A percentile compares a stretch with the other conserved stretches of the same genome.
Evolutionary conservation across 2,113 vertebrate species (phyloP).

Genomic region (Colistium nudipinnis): DNA sequence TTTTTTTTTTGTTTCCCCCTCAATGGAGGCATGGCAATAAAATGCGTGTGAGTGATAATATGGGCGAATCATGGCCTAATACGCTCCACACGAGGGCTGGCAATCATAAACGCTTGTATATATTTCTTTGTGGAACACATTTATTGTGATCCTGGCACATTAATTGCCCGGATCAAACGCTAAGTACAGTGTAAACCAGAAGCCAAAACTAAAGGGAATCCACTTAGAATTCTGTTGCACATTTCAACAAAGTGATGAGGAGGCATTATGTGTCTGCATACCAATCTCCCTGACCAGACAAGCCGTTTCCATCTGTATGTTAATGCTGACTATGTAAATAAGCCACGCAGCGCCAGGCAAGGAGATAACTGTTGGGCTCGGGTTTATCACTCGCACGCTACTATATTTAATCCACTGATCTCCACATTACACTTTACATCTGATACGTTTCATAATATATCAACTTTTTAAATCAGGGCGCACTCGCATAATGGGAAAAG

Average conservation of each 20-base stretch:
- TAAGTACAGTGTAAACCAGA: constrained; percentile 43
- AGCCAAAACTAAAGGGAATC: constrained; percentile 39
- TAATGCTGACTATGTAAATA: constrained; percentile 79
- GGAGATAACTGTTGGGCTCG: constrained; percentile 51
- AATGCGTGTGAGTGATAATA: background rate
- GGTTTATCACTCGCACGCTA: constrained; percentile 62
- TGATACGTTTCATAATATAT: constrained; percentile 62
- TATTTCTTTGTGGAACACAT: constrained; percentile 19
- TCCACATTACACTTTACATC: constrained; percentile 46
- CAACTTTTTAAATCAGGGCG: constrained; percentile 50
- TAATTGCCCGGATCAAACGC: constrained; percentile 39
- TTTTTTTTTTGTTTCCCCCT: too few species aligned
- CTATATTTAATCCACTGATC: constrained; percentile 66
- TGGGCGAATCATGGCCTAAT: background rate
- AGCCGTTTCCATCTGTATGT: constrained; percentile 76
- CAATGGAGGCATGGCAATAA: background rate
- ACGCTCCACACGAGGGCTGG: background rate
- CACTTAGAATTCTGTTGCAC: constrained; percentile 49
- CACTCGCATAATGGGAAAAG: constrained; percentile 46
- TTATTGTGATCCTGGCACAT: constrained; percentile 35
- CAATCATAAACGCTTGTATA: background rate
- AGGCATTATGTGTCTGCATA: constrained; percentile 70
- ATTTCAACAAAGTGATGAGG: constrained; percentile 72
- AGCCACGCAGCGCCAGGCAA: constrained; percentile 39
- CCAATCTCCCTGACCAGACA: constrained; percentile 61